phyloP scores from a whole-genome alignment of 2,888 invertebrate species.

The Biston betularia region DNA sequence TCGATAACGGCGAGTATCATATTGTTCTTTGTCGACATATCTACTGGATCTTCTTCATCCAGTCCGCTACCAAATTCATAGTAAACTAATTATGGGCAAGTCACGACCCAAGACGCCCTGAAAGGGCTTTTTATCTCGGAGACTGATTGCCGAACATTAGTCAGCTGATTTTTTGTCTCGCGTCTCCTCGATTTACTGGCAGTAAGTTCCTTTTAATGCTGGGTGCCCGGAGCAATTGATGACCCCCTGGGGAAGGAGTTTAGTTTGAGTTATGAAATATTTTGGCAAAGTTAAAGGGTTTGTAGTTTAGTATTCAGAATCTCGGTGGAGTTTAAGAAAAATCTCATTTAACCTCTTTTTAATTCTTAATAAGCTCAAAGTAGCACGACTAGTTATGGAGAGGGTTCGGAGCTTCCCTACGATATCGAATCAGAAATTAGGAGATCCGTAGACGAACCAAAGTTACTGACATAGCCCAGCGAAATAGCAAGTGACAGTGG shows the following conservation, averaged over 20 bases:
- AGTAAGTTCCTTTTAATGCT: conserved; percentile 62
- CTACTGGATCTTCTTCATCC: conserved; percentile 13
- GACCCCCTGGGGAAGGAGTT: conserved; percentile 28
- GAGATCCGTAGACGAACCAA: no score
- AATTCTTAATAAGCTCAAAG: no score
- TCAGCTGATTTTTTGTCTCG: conserved; percentile 65
- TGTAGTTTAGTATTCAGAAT: not conserved
- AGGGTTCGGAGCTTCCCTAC: no score
- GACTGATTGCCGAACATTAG: conserved; percentile 72
- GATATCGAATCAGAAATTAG: no score
- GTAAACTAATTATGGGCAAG: conserved; percentile 47
- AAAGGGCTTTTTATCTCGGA: conserved; percentile 62
- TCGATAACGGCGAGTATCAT: not conserved
- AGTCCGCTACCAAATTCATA: conserved; percentile 29
- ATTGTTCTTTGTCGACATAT: not conserved
- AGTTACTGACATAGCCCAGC: no score
- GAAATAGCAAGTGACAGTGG: no score
- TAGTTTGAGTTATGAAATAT: conserved; percentile 12
- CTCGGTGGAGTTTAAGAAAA: no score
- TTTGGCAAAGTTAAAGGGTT: not conserved
- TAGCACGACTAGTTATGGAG: no score
- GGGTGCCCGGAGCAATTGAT: conserved; percentile 57
- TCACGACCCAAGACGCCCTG: conserved; percentile 40
- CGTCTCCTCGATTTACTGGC: conserved; percentile 55
- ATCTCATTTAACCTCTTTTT: no score